A percentile compares a stretch with the other conserved stretches of the same genome.
Conservation (phyloP, 2,113 vertebrate genomes). For the Sphaerodactylus townsendi region DNA sequence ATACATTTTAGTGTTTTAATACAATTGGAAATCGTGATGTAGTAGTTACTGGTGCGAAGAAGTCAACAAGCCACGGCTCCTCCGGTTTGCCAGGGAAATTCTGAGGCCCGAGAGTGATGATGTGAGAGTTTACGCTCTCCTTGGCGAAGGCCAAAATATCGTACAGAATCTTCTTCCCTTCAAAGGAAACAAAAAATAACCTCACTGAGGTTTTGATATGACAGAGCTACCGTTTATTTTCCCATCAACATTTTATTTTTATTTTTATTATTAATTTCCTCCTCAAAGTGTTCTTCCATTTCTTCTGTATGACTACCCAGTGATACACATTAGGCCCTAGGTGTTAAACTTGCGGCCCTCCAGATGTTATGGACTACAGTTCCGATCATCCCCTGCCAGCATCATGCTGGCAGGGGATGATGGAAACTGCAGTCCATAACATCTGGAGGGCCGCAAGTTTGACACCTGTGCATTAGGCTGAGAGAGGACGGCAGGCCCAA, state of each 20-base stretch:
- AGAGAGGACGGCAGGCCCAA: too few relatives aligned
- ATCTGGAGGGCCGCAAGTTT: too few relatives aligned
- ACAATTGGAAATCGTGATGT: background rate
- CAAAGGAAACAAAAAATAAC: slow-evolving; percentile 36
- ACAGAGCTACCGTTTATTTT: background rate
- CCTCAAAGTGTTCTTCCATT: background rate
- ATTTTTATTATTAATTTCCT: too few relatives aligned
- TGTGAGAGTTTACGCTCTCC: slow-evolving; percentile 92
- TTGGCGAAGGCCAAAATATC: slow-evolving; percentile 94
- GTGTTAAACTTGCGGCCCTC: too few relatives aligned
- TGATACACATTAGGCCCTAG: too few relatives aligned
- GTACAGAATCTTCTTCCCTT: slow-evolving; percentile 92
- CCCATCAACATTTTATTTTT: background rate
- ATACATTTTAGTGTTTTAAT: background rate
- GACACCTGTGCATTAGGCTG: too few relatives aligned
- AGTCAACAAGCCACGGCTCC: slow-evolving; percentile 97
- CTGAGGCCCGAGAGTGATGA: slow-evolving; percentile 90
- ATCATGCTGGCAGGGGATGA: too few relatives aligned
- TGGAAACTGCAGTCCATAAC: too few relatives aligned
- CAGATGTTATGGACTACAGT: too few relatives aligned
- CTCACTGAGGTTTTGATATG: background rate
- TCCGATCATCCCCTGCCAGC: too few relatives aligned
- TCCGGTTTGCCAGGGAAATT: slow-evolving; percentile 93
- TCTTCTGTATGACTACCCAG: too few relatives aligned
- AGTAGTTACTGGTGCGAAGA: slow-evolving; percentile 92